These are phyloP conservation scores for Xiphorhynchus erythropygius DNA, from an alignment of 2,797 vertebrate species.

Conservation along the genomic window DNA sequence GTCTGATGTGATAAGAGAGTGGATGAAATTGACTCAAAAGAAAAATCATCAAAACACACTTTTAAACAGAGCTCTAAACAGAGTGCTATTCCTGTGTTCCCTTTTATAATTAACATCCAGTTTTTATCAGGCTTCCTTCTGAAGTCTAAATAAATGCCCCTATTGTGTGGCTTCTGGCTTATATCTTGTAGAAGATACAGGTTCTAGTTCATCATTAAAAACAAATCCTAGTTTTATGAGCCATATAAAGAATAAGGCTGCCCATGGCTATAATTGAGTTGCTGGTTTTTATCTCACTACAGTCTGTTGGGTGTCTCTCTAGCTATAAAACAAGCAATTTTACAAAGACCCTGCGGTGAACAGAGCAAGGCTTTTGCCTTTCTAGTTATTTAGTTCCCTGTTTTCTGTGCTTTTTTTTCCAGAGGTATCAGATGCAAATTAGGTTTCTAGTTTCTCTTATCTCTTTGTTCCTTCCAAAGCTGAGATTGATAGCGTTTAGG, in stretches of 20 bases:
- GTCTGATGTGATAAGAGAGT: slow-evolving; percentile 30
- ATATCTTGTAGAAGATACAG: slow-evolving; percentile 33
- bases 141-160: slow-evolving; percentile 43
- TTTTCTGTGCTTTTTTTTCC: slow-evolving; percentile 24
- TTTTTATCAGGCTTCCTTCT: slow-evolving; percentile 54
- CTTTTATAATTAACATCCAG: slow-evolving; percentile 50
- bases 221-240: slow-evolving; percentile 54
- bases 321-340: slow-evolving; percentile 69
- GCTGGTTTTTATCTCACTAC: slow-evolving; percentile 61
- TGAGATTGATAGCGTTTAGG: slow-evolving; percentile 68
- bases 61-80: slow-evolving; percentile 5
- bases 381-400: slow-evolving; percentile 57
- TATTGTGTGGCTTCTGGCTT: slow-evolving; percentile 38
- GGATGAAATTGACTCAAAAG: slow-evolving; percentile 25
- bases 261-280: slow-evolving; percentile 64
- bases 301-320: slow-evolving; percentile 55
- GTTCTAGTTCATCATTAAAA: slow-evolving; percentile 67
- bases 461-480: slow-evolving; percentile 69
- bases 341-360: slow-evolving; percentile 55
- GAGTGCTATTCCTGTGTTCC: background rate
- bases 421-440: slow-evolving; percentile 71
- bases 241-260: slow-evolving; percentile 54
- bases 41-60: slow-evolving; percentile 36
- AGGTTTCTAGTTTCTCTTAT: slow-evolving; percentile 65
- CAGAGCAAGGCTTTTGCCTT: slow-evolving; percentile 51